Base-by-base conservation (phyloP, 1,140 invertebrate species). In the Gryllus bimaculatus region DNA sequence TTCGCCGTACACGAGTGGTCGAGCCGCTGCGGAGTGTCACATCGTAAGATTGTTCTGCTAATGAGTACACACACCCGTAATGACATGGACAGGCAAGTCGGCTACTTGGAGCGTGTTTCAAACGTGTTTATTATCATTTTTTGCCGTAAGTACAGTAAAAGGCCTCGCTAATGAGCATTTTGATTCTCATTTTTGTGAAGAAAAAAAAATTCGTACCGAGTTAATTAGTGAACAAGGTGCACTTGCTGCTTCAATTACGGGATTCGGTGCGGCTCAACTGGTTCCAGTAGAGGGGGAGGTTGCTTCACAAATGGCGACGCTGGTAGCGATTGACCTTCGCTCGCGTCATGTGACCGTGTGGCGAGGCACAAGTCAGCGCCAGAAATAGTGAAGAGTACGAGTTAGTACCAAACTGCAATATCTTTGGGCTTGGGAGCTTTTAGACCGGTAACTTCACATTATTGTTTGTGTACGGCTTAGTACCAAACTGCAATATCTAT, bases 51-150 rank as follows among this genome's bases (percentile, higher is more conserved):
- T 66, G 54, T 66, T 66, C 54, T 66, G 54, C 54, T 66, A 66
- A 66, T 66, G 54, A 66, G 54, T 13, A 18, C 54, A 66, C 54
- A 66, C 54, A 66, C 54, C 54, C 18, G 10, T 66, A 66, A 66
- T 66, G 54, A 66, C 54, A 66, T 66, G 54, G 54, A 66, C 0
- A 66, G 54, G 54, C 54, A 18, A 66, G 54, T 13, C 18, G 54
- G 54, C 54, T 66, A 66, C 54, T 66, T 66, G 54, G 54, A 66
- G 54, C 54, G 54, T 66, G 54, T 66, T 66, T 66, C 54, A 66
- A 66, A 66, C 54, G 54, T 66, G 54, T 66, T 66, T 66, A 66
- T 66, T 66, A 66, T 18, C 54, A 66, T 66, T 66, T 66, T 66
- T 66, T 66, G 10, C 54, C 54, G 54, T 39, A 39, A 39, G 26